Conservation (phyloP, 2,888 invertebrate genomes). For the Sacculina carcini region DNA sequence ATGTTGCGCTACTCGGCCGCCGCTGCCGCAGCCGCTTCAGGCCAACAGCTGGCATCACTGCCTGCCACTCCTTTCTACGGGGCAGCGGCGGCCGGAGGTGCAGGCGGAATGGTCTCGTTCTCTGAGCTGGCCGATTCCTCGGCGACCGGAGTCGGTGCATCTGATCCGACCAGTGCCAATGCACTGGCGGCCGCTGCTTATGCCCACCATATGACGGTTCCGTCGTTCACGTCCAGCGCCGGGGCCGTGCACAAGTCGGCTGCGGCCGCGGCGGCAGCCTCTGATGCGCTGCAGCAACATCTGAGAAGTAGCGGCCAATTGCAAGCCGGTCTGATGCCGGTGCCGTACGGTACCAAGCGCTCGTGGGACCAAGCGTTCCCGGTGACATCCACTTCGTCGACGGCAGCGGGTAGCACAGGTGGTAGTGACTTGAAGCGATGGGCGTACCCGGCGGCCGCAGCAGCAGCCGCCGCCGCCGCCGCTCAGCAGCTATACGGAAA, state of each 20-base stretch:
- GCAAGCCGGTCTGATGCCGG: constrained; percentile 31
- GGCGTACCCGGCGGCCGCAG: constrained; percentile 9
- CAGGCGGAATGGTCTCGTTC: background rate
- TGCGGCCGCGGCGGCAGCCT: constrained; percentile 41
- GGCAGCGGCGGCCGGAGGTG: no score
- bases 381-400: no score
- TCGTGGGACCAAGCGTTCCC: constrained; percentile 45
- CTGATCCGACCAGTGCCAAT: background rate
- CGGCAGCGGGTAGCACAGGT: background rate
- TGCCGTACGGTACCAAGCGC: constrained; percentile 28
- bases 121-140: no score
- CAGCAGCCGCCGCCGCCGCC: constrained; percentile 21
- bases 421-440: background rate
- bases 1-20: background rate
- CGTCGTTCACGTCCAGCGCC: background rate
- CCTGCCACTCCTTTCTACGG: no score
- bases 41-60: background rate
- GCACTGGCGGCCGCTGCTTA: no score
- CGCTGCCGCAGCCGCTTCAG: background rate
- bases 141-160: no score
- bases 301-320: constrained; percentile 18
- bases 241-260: background rate
- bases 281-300: constrained; percentile 23
- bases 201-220: no score
- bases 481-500: no score